Evolutionary conservation across 92 coral and sea anemone genomes (phyloP), one percentile per base, ranked within the genome.

Genomic region (Ricordea florida): DNA sequence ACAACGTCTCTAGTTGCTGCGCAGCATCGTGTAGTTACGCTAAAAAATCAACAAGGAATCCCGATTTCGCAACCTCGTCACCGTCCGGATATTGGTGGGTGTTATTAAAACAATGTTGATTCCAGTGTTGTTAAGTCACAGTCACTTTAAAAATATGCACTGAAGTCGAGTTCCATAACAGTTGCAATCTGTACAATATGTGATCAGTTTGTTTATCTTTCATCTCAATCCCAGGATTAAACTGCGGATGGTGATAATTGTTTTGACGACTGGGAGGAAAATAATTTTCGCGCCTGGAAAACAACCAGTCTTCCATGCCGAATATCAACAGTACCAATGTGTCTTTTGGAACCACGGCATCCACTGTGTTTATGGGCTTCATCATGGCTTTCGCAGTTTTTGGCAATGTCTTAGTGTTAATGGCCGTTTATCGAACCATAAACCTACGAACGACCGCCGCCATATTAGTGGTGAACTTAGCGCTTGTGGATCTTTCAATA

Each of bases 401-500:
- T 38, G 99, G 99, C 0, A 96, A 96, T 32, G 41, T 79, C 6
- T 38, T 96, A 40, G 94, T 96, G 2, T 44, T 92, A 13, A 4
- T 82, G 0, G 99, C 99, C 1, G 97, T 96, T 8, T 83, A 78
- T 17, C 77, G 91, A 52, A 96, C 96, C 10, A 69, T 50, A 57
- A 63, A 81, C 10, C 80, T 96, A 4, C 75, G 87, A 17, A 92
- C 89, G 2, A 75, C 97, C 2, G 89, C 99, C 0, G 97, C 92
- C 21, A 80, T 85, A 22, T 64, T 96, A 10, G 96, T 96, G 0
- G 93, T 92, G 6, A 90, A 89, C 46, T 48, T 96, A 27, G 99
- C 99, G 4, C 62, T 82, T 30, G 99, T 92, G 18, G 99, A 96
- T 45, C 57, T 96, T 18, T 78, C 88, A 6, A 92, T 92, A 10